Evolutionary conservation across 1,140 invertebrate genomes (phyloP).

Genomic region (Drosophila kurseongensis): DNA sequence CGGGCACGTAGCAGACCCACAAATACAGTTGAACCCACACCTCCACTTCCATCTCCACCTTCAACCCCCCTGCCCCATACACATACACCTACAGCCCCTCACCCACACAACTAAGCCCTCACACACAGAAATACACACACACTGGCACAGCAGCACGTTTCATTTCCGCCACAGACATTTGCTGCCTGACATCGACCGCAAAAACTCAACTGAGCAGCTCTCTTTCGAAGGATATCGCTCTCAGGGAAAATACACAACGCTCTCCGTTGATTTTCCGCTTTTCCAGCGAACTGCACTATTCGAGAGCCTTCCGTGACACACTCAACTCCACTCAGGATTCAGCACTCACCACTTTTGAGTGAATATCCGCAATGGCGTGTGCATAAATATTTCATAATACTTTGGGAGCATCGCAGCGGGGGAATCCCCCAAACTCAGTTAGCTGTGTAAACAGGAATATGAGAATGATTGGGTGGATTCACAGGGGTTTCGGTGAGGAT

Average conservation of each 20-base stretch:
- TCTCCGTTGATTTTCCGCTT: constrained; percentile 30
- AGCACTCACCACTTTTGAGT: constrained; percentile 42
- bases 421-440: constrained; percentile 32
- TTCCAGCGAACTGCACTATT: constrained; percentile 22
- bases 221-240: constrained; percentile 26
- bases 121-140: constrained; percentile 6
- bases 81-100: constrained; percentile 1
- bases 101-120: constrained; percentile 7
- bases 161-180: constrained; percentile 75
- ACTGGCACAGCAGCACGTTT: constrained; percentile 54
- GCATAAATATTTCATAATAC: constrained; percentile 80
- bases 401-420: constrained; percentile 29
- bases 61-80: background rate
- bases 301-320: constrained; percentile 46
- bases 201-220: constrained; percentile 30
- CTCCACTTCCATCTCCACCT: too few species aligned
- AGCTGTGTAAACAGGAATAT: constrained; percentile 29
- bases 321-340: constrained; percentile 19
- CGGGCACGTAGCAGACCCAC: constrained; percentile 41
- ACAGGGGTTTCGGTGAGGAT: background rate
- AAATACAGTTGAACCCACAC: background rate
- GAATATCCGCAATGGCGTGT: constrained; percentile 74
- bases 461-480: constrained; percentile 34
- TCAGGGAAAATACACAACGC: constrained; percentile 39
- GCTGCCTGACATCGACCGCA: constrained; percentile 47